A percentile compares a stretch with the other conserved stretches of the same genome.
Evolutionary conservation across 2,888 invertebrate species (phyloP).

Genomic region (Pomacea canaliculata): DNA sequence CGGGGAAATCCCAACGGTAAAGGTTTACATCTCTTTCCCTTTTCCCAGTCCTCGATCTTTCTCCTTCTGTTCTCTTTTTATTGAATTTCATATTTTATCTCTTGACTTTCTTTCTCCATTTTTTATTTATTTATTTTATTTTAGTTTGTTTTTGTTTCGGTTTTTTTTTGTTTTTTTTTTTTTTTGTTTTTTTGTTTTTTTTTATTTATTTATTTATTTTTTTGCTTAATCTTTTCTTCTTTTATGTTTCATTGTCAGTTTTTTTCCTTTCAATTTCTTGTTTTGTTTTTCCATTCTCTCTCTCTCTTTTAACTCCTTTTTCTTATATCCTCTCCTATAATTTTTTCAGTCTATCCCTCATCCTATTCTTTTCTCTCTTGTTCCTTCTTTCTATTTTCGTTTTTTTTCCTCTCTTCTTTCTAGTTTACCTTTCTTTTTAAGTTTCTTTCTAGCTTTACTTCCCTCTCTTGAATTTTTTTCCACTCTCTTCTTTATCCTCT

Average conservation of each 20-base stretch:
- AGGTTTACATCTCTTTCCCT: neutral
- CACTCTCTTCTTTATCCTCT: constrained; percentile 3
- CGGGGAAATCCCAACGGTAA: too few relatives aligned
- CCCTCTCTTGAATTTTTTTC: constrained; percentile 20
- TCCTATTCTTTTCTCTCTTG: neutral
- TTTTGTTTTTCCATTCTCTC: neutral
- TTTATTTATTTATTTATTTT: constrained; percentile 14
- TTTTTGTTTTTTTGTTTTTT: too few relatives aligned
- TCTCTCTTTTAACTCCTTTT: neutral
- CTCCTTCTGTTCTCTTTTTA: neutral
- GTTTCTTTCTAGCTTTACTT: constrained; percentile 20
- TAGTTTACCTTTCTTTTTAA: constrained; percentile 15
- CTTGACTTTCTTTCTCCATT: neutral
- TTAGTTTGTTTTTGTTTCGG: too few relatives aligned
- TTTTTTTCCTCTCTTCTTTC: constrained; percentile 10
- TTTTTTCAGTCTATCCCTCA: neutral
- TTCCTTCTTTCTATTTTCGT: constrained; percentile 1
- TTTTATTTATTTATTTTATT: constrained; percentile 10
- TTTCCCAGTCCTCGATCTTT: neutral
- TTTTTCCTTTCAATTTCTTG: neutral
- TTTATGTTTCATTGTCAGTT: constrained; percentile 12
- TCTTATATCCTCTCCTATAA: neutral
- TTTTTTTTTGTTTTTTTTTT: too few relatives aligned
- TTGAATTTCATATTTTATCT: neutral
- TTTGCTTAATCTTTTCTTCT: constrained; percentile 10